These are phyloP conservation scores for Drosophila sproati DNA, from an alignment of 1,140 invertebrate species.

Conservation along the genomic window DNA sequence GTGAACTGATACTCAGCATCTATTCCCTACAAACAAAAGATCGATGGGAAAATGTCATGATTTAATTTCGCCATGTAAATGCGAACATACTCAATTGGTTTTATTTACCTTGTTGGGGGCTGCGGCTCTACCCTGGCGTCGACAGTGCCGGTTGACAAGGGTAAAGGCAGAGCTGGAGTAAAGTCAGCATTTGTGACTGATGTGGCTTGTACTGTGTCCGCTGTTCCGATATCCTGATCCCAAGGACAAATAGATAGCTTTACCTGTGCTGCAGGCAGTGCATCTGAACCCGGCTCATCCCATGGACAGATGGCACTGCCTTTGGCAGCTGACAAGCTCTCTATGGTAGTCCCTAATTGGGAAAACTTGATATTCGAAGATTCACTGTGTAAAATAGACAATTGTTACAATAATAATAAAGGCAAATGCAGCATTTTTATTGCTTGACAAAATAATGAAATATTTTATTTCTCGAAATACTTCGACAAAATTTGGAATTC, in stretches of 20 bases:
- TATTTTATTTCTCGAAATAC: too few relatives aligned
- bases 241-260: slow-evolving; percentile 69
- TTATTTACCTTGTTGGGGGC: slow-evolving; percentile 47
- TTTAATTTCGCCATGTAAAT: too few relatives aligned
- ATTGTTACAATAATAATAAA: too few relatives aligned
- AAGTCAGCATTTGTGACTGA: slow-evolving; percentile 14
- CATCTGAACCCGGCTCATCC: slow-evolving; percentile 85
- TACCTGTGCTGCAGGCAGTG: slow-evolving; percentile 35
- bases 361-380: slow-evolving; percentile 65
- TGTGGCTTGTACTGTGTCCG: background rate
- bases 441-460: too few relatives aligned
- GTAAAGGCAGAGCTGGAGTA: background rate
- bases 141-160: background rate
- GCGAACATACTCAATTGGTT: too few relatives aligned
- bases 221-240: slow-evolving; percentile 57
- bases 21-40: too few relatives aligned
- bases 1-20: too few relatives aligned
- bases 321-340: slow-evolving; percentile 86
- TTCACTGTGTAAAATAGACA: slow-evolving; percentile 51
- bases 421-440: too few relatives aligned
- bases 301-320: slow-evolving; percentile 90
- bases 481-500: too few relatives aligned
- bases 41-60: too few relatives aligned
- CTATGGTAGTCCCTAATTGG: slow-evolving; percentile 78
- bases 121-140: background rate